These are phyloP conservation scores for Drosophila yooni DNA, from an alignment of 2,888 invertebrate genomes.

Conservation along the genomic window DNA sequence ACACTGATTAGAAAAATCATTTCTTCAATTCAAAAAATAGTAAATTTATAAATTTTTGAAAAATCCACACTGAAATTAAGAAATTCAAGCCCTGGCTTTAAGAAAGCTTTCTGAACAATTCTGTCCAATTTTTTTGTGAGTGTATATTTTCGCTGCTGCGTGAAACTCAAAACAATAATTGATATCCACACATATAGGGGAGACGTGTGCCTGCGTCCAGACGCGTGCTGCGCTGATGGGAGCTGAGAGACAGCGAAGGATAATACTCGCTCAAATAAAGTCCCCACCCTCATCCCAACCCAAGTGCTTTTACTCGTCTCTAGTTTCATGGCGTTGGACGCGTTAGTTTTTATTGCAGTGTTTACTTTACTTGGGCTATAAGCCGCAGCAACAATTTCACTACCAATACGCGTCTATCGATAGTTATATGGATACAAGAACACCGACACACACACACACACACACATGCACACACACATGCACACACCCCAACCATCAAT, in stretches of 20 bases:
- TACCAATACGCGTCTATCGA: conserved; percentile 54
- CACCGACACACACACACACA: background rate
- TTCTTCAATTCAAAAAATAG: no score
- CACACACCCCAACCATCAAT: conserved; percentile 14
- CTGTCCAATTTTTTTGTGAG: background rate
- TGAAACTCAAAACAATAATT: conserved; percentile 1
- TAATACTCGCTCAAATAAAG: background rate
- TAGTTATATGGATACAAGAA: conserved; percentile 36
- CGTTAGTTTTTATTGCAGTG: conserved; percentile 68
- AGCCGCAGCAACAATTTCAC: conserved; percentile 54
- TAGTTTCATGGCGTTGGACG: conserved; percentile 58
- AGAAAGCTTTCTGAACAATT: no score
- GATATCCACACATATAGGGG: background rate
- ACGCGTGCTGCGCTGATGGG: conserved; percentile 18
- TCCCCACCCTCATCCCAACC: conserved; percentile 9
- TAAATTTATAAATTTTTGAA: no score
- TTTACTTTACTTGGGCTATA: conserved; percentile 54
- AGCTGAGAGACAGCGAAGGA: background rate
- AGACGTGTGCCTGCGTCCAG: conserved; percentile 40
- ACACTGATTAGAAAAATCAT: no score
- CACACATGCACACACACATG: background rate
- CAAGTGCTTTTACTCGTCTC: conserved; percentile 51
- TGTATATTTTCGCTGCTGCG: conserved; percentile 53
- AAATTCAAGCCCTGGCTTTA: no score
- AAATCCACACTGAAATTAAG: no score